A percentile compares a stretch with the other conserved stretches of the same genome.
Evolutionary conservation across 2,797 vertebrate genomes (phyloP).

Genomic region (Myoxocephalus aenaeus): DNA sequence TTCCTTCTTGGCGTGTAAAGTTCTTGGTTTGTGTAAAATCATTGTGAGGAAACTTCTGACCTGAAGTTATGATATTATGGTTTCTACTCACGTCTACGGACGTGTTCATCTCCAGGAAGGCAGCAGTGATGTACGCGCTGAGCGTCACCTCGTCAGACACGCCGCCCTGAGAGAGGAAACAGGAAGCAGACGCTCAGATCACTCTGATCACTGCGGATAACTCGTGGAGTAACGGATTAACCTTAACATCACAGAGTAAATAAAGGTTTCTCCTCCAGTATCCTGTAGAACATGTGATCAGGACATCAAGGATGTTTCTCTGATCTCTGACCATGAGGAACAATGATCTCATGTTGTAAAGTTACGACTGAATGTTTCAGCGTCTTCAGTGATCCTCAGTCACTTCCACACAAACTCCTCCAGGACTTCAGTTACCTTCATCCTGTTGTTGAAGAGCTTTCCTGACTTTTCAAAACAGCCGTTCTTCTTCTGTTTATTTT

Average conservation of each 20-base stretch:
- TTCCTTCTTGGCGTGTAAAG: too few species aligned
- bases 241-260: too few species aligned
- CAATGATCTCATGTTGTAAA: too few species aligned
- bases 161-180: constrained; percentile 74
- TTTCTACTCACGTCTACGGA: constrained; percentile 47
- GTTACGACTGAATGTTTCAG: too few species aligned
- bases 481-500: constrained; percentile 70
- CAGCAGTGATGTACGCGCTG: constrained; percentile 78
- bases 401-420: background rate
- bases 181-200: background rate
- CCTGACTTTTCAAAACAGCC: constrained; percentile 86
- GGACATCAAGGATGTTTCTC: too few species aligned
- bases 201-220: too few species aligned
- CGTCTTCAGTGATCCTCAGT: background rate
- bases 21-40: background rate
- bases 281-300: too few species aligned
- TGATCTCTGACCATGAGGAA: too few species aligned
- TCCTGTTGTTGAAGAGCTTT: constrained; percentile 84
- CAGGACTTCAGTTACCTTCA: constrained; percentile 78
- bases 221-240: too few species aligned
- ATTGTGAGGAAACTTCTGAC: too few species aligned
- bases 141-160: constrained; percentile 82
- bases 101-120: constrained; percentile 75
- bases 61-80: background rate
- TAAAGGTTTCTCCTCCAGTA: too few species aligned